phyloP scores from a whole-genome alignment of 2,888 invertebrate genomes.

The Sepioteuthis lessoniana region DNA sequence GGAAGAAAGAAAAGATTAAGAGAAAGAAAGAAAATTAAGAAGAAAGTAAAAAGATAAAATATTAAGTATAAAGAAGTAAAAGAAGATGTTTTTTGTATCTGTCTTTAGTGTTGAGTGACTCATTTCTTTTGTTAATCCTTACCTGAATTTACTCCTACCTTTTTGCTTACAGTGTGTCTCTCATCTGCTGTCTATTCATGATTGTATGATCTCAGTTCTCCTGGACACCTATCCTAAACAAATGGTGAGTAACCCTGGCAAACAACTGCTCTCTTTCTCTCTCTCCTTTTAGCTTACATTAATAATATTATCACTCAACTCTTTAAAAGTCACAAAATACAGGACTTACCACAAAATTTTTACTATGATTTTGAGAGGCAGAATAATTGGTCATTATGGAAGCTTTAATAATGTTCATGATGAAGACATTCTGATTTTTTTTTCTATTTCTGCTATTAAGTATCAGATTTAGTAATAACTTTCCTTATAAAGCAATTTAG shows the following conservation, averaged over 20 bases:
- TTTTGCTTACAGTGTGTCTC: neutral
- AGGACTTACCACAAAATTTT: neutral
- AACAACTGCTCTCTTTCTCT: neutral
- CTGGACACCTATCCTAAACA: neutral
- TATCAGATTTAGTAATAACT: no score
- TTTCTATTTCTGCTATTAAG: neutral
- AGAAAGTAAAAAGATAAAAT: neutral
- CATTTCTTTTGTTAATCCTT: neutral
- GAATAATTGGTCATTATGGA: neutral
- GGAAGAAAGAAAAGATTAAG: neutral
- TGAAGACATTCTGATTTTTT: neutral
- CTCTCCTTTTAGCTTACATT: neutral
- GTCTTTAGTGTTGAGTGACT: neutral
- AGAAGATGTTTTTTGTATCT: neutral
- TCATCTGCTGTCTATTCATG: neutral
- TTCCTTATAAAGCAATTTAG: no score
- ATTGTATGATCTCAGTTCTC: neutral
- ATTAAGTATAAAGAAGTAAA: neutral
- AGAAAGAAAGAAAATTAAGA: neutral
- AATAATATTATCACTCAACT: neutral
- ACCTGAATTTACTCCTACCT: neutral
- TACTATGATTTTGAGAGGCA: no score
- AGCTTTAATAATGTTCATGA: neutral
- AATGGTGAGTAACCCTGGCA: neutral
- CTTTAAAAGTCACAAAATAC: neutral